Conservation (phyloP, 2,797 vertebrate genomes). For the Chloroceryle amazona region DNA sequence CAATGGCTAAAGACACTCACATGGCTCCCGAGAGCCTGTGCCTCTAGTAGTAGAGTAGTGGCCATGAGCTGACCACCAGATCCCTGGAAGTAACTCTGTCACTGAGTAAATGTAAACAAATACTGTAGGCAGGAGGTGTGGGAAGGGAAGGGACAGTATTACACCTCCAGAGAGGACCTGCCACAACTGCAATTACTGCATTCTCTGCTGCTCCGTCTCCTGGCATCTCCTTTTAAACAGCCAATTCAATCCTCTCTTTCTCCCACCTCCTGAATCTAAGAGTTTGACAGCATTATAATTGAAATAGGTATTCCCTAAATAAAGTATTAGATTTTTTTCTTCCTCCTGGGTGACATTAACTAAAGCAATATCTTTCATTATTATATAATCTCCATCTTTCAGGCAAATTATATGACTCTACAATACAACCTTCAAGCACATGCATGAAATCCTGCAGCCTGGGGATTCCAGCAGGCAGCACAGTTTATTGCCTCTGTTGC, state of each 20-base stretch:
- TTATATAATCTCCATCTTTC: background rate
- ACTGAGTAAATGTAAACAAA: background rate
- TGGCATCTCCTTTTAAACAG: background rate
- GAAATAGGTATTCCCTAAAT: background rate
- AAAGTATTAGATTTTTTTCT: background rate
- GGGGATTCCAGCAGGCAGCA: accelerated
- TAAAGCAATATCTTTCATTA: background rate
- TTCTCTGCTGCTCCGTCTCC: background rate
- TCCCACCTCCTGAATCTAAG: accelerated
- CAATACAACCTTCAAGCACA: background rate
- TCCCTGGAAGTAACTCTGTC: background rate
- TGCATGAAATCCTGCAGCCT: background rate
- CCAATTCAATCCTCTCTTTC: background rate
- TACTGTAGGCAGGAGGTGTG: accelerated
- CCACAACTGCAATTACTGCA: background rate
- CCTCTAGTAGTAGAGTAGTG: background rate
- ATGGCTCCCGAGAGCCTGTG: background rate
- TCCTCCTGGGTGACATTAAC: background rate
- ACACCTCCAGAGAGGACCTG: background rate
- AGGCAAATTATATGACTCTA: background rate
- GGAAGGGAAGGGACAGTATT: background rate
- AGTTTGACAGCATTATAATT: background rate
- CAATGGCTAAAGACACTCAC: background rate
- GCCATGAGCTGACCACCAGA: background rate
- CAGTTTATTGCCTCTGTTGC: background rate